Conservation (phyloP, 1,140 invertebrate species). For the Neocloeon triangulifer region DNA sequence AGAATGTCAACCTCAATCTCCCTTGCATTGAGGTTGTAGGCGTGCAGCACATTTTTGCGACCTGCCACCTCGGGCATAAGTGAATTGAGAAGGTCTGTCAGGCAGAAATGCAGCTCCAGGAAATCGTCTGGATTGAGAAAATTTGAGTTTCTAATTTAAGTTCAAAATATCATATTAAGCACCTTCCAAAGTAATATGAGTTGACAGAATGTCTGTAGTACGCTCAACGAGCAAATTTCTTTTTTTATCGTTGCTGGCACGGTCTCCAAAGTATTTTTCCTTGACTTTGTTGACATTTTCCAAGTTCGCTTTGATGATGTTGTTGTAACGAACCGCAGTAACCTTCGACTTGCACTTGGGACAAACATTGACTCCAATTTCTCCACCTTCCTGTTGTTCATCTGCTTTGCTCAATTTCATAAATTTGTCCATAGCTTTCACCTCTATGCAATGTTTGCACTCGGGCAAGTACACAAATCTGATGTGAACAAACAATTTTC, state of each 20-base stretch:
- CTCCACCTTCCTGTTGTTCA: slow-evolving; percentile 10
- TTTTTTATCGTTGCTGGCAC: background rate
- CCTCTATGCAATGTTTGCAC: slow-evolving; percentile 36
- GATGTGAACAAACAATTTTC: slow-evolving; percentile 6
- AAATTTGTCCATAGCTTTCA: slow-evolving; percentile 26
- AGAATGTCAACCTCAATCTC: slow-evolving; percentile 2
- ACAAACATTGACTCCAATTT: slow-evolving; percentile 29
- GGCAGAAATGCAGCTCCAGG: too few species aligned
- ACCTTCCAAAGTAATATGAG: too few species aligned
- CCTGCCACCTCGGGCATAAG: too few species aligned
- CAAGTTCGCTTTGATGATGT: slow-evolving; percentile 26
- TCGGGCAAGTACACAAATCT: slow-evolving; percentile 36
- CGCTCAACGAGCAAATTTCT: too few species aligned
- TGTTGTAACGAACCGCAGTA: slow-evolving; percentile 31
- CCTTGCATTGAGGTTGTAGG: too few species aligned
- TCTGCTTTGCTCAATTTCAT: slow-evolving; percentile 23
- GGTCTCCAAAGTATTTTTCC: slow-evolving; percentile 17
- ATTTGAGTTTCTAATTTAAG: too few species aligned
- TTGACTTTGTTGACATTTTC: slow-evolving; percentile 31
- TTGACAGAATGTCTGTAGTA: too few species aligned
- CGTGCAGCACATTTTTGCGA: too few species aligned
- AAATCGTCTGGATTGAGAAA: too few species aligned
- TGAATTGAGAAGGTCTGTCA: too few species aligned
- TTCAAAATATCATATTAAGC: too few species aligned
- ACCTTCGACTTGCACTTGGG: slow-evolving; percentile 37